These are phyloP conservation scores for Cephus cinctus DNA, from an alignment of 1,140 invertebrate genomes.

Conservation along the genomic window DNA sequence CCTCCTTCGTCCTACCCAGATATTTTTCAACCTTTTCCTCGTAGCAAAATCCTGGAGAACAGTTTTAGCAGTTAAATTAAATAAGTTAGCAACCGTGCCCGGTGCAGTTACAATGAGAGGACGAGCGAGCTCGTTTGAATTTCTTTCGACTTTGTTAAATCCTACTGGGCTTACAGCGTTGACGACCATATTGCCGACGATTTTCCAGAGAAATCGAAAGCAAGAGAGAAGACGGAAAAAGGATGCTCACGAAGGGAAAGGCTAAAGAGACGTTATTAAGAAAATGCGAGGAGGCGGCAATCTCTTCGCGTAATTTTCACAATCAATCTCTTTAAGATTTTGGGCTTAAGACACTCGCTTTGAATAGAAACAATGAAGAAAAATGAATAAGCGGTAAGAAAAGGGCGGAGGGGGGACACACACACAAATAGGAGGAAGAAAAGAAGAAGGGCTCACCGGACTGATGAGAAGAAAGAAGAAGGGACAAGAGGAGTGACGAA, in stretches of 20 bases:
- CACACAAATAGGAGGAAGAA: constrained; percentile 1
- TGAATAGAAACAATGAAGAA: background rate
- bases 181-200: too few species aligned
- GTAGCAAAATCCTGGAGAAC: background rate
- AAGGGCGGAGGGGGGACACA: too few species aligned
- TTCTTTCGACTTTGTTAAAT: constrained; percentile 9
- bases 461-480: constrained; percentile 34
- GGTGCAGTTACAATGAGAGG: too few species aligned
- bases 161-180: too few species aligned
- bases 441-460: constrained; percentile 24
- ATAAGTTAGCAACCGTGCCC: constrained; percentile 7
- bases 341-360: background rate
- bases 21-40: too few species aligned
- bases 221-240: too few species aligned
- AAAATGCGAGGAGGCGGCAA: background rate
- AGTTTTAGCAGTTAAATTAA: constrained; percentile 14
- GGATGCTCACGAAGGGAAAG: too few species aligned
- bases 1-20: too few species aligned
- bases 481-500: constrained; percentile 31
- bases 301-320: background rate
- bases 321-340: background rate
- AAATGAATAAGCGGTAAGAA: background rate
- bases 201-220: too few species aligned
- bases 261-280: background rate
- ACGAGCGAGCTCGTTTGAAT: constrained; percentile 1